These are phyloP conservation scores for Mareca strepera DNA, from an alignment of 2,797 vertebrate species.

Conservation along the genomic window DNA sequence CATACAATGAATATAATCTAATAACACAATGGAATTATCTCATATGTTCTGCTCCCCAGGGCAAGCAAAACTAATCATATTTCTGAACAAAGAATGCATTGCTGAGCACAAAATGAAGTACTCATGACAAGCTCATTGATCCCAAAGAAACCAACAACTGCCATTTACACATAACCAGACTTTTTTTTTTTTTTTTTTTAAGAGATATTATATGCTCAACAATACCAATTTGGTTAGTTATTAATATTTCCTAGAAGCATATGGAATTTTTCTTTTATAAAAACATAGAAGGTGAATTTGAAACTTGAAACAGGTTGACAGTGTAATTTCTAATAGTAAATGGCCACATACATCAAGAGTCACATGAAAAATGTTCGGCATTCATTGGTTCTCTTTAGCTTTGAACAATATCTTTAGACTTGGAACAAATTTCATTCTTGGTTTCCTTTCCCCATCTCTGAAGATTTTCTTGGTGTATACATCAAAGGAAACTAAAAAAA, in stretches of 20 bases:
- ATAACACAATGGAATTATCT: slow-evolving; percentile 13
- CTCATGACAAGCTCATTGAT: neutral
- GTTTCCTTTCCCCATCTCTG: neutral
- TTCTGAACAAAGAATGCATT: neutral
- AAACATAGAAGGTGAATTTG: neutral
- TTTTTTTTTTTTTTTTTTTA: neutral
- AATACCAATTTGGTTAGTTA: neutral
- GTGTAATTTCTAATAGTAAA: neutral
- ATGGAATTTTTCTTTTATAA: neutral
- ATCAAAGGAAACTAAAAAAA: slow-evolving; percentile 12
- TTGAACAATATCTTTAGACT: neutral
- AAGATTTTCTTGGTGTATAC: neutral
- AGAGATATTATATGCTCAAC: neutral
- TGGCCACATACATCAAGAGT: neutral
- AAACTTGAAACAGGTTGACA: neutral
- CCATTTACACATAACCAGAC: neutral
- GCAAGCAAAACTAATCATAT: neutral
- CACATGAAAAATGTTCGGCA: neutral
- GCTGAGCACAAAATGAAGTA: neutral
- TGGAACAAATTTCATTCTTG: neutral
- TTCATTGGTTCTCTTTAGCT: neutral
- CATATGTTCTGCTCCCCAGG: neutral
- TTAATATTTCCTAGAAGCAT: neutral
- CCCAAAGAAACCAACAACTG: neutral
- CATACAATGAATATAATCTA: neutral